Conservation (phyloP, 1,140 invertebrate genomes). For the Caenorhabditis brenneri region DNA sequence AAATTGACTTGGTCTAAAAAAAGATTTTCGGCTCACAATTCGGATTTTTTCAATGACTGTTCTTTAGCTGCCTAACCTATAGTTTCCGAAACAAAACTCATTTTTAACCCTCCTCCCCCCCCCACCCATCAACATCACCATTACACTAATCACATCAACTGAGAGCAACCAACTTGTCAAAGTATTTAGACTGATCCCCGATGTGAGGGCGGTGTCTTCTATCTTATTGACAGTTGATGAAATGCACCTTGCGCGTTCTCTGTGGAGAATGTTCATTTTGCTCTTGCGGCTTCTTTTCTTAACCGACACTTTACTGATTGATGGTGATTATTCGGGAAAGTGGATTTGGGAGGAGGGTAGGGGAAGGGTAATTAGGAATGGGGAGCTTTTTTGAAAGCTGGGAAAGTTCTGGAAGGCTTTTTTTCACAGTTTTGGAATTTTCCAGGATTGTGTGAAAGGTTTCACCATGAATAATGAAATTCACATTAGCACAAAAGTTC, state of each 20-base stretch:
- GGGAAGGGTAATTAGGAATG: too few relatives aligned
- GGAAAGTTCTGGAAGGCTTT: too few relatives aligned
- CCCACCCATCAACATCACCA: not conserved
- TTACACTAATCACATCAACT: not conserved
- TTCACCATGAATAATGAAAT: too few relatives aligned
- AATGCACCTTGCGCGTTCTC: not conserved
- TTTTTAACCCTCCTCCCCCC: not conserved
- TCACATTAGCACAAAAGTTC: too few relatives aligned
- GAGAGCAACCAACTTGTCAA: not conserved
- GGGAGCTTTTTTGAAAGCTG: too few relatives aligned
- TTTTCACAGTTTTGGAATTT: too few relatives aligned
- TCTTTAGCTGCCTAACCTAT: too few relatives aligned
- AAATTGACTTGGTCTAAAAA: too few relatives aligned
- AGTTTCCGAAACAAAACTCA: not conserved
- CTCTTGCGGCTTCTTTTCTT: not conserved
- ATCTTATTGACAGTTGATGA: conserved; percentile 22
- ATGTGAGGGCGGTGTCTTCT: not conserved
- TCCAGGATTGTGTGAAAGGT: too few relatives aligned
- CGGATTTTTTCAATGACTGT: too few relatives aligned
- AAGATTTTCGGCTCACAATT: not conserved
- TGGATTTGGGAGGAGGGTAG: too few relatives aligned
- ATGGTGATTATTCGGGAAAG: not conserved
- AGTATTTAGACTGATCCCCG: not conserved
- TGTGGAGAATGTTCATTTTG: not conserved
- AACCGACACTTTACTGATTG: not conserved